Percentiles rank a stretch among this genome's conserved stretches.
Evolutionary conservation across 2,797 vertebrate species (phyloP).

Genomic region (Leptatherina wallacei): DNA sequence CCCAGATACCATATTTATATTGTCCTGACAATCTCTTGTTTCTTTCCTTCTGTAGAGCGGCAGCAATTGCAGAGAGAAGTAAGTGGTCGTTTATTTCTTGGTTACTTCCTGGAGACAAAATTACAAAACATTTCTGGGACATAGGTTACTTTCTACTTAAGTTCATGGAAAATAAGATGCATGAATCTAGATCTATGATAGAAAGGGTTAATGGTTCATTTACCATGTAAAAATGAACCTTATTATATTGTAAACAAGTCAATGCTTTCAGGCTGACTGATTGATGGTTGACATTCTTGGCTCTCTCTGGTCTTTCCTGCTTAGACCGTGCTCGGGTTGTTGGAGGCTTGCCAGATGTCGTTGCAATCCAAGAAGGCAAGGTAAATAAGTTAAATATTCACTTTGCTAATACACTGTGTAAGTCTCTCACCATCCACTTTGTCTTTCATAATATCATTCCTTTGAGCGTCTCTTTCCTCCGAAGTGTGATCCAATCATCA

Average conservation of each 20-base stretch:
- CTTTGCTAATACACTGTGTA: neutral
- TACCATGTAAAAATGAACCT: slow-evolving; percentile 1
- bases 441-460: neutral
- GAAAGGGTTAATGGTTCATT: neutral
- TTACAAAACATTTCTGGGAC: slow-evolving; percentile 22
- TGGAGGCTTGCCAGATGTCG: slow-evolving; percentile 96
- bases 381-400: slow-evolving; percentile 73
- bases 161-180: slow-evolving; percentile 2
- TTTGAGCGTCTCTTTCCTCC: neutral
- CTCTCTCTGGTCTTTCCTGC: slow-evolving; percentile 61
- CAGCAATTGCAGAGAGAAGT: slow-evolving; percentile 98
- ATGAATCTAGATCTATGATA: slow-evolving; percentile 6
- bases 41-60: slow-evolving; percentile 87
- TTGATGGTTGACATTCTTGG: slow-evolving; percentile 15
- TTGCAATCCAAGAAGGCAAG: slow-evolving; percentile 99
- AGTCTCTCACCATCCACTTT: neutral
- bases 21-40: slow-evolving; percentile 65
- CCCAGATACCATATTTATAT: slow-evolving; percentile 62
- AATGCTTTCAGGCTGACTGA: slow-evolving; percentile 6
- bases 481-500: neutral
- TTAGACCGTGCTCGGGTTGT: slow-evolving; percentile 95
- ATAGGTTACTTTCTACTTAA: slow-evolving; percentile 8
- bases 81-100: slow-evolving; percentile 80
- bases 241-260: neutral
- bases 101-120: slow-evolving; percentile 46